Percentiles rank a stretch among this genome's conserved stretches.
phyloP scores from a whole-genome alignment of 2,888 invertebrate species.

The Oscheius onirici region DNA sequence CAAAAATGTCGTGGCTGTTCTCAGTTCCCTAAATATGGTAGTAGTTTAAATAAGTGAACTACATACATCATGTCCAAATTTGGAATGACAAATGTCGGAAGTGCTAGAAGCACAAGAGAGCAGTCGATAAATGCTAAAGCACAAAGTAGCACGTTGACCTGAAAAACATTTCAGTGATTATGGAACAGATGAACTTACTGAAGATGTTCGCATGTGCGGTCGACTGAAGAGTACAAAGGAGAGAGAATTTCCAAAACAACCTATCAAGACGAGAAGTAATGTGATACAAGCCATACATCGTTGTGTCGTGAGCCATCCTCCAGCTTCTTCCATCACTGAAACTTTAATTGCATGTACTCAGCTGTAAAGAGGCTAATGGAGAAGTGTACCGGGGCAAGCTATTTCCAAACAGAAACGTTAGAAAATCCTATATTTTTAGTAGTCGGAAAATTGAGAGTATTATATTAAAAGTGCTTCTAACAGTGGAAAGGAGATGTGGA shows the following conservation, averaged over 20 bases:
- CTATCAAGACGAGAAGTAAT: constrained; percentile 58
- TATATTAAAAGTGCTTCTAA: too few species aligned
- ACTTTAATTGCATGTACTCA: constrained; percentile 6
- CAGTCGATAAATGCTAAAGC: constrained; percentile 67
- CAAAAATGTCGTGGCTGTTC: constrained; percentile 45
- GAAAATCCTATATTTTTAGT: too few species aligned
- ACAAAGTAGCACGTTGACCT: constrained; percentile 64
- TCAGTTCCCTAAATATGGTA: constrained; percentile 32
- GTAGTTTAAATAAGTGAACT: not conserved
- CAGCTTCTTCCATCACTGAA: constrained; percentile 20
- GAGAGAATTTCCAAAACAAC: constrained; percentile 60
- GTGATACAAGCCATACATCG: constrained; percentile 63
- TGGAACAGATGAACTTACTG: constrained; percentile 39
- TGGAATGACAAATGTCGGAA: constrained; percentile 68
- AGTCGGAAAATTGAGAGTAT: too few species aligned
- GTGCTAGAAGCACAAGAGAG: constrained; percentile 59
- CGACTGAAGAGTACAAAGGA: constrained; percentile 61
- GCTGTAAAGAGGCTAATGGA: not conserved
- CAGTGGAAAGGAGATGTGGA: not conserved
- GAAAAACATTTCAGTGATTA: not conserved
- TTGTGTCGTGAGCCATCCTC: constrained; percentile 42
- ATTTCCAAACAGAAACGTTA: not conserved
- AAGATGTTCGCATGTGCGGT: constrained; percentile 60
- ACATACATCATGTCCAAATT: constrained; percentile 58
- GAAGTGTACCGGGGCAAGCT: not conserved